A percentile compares a stretch with the other conserved stretches of the same genome.
Evolutionary conservation across 2,113 vertebrate species (phyloP).

Genomic region (Macaca mulatta): DNA sequence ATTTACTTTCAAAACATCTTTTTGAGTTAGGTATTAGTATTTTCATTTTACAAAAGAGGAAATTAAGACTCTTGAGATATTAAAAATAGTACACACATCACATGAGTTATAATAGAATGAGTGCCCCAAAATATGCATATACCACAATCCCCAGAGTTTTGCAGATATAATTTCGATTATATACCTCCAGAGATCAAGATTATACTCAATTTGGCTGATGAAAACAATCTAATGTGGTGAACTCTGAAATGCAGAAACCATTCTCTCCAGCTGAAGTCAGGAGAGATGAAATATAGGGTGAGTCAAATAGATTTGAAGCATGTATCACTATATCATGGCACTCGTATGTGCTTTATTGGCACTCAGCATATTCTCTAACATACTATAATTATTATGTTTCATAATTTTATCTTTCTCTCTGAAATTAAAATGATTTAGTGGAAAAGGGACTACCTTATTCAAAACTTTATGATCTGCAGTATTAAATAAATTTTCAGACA

Average conservation of each 20-base stretch:
- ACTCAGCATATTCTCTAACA: fast-evolving
- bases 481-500: background rate
- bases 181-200: background rate
- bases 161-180: background rate
- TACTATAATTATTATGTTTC: background rate
- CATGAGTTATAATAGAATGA: background rate
- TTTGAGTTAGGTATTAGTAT: background rate
- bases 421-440: background rate
- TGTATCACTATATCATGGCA: background rate
- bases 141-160: background rate
- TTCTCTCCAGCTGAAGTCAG: background rate
- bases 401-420: background rate
- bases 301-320: background rate
- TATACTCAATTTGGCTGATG: background rate
- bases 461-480: background rate
- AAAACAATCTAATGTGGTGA: background rate
- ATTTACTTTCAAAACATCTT: background rate
- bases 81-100: background rate
- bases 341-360: background rate
- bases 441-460: background rate
- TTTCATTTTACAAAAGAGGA: background rate
- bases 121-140: background rate
- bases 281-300: background rate
- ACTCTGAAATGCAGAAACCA: background rate
- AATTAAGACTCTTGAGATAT: background rate